Conservation (phyloP, 2,797 vertebrate species). For the Falco peregrinus region DNA sequence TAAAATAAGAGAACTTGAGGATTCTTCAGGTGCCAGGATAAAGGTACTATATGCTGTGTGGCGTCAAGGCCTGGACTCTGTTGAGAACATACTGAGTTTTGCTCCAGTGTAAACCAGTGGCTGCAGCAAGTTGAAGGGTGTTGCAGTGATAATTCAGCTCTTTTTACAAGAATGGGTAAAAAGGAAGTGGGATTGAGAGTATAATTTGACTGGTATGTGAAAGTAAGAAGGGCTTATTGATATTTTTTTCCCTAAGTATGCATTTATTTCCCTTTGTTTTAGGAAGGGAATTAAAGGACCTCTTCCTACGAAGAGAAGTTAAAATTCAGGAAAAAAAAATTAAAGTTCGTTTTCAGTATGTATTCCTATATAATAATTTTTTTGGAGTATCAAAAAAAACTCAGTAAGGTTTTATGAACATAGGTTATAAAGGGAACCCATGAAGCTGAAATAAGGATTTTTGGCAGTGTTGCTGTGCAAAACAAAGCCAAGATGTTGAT, state of each 20-base stretch:
- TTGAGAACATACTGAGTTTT: not conserved
- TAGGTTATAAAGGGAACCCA: conserved; percentile 84
- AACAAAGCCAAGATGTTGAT: conserved; percentile 88
- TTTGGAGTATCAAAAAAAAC: not conserved
- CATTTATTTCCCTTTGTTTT: not conserved
- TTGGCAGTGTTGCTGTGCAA: conserved; percentile 81
- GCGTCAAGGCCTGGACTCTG: not conserved
- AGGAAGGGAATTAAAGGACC: not conserved
- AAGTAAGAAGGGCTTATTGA: not conserved
- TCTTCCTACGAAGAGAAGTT: not conserved
- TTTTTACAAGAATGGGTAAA: not conserved
- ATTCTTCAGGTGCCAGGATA: conserved; percentile 85
- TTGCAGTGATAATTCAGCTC: not conserved
- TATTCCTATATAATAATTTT: not conserved
- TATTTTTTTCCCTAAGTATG: not conserved
- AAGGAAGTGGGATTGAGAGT: not conserved
- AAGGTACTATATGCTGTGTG: conserved; percentile 75
- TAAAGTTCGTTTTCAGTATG: not conserved
- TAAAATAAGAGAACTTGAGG: conserved; percentile 90
- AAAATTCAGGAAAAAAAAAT: not conserved
- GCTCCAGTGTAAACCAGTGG: not conserved
- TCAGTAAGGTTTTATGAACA: not conserved
- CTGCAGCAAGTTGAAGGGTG: not conserved
- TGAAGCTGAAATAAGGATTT: conserved; percentile 86
- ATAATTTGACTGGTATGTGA: not conserved